Conservation (phyloP, 2,888 invertebrate genomes). For the Acholoe squamosa region DNA sequence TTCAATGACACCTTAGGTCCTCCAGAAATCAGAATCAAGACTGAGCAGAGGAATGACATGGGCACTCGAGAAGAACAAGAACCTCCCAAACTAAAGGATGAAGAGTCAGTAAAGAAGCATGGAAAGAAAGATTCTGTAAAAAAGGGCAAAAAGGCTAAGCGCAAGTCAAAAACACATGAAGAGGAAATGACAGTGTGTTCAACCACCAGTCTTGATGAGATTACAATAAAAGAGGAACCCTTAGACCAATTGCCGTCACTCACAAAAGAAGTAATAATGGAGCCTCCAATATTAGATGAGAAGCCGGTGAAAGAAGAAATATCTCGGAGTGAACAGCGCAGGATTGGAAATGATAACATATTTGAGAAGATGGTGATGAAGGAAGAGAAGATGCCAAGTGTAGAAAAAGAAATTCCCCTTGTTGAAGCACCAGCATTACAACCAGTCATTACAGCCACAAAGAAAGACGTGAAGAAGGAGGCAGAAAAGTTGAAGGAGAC, state of each 20-base stretch:
- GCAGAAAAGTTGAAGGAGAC: conserved; percentile 66
- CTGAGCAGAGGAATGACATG: neutral
- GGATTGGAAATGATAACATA: conserved; percentile 59
- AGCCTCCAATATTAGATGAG: neutral
- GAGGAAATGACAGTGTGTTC: conserved; percentile 22
- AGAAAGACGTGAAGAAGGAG: conserved; percentile 31
- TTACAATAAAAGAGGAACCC: conserved; percentile 15
- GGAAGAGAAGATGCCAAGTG: conserved; percentile 51
- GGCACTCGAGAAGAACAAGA: neutral
- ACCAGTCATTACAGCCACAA: conserved; percentile 1
- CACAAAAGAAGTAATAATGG: neutral
- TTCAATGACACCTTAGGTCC: conserved; percentile 34
- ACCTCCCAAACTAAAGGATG: conserved; percentile 9
- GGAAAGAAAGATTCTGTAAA: conserved; percentile 18
- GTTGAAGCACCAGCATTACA: conserved; percentile 14
- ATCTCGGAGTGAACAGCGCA: neutral
- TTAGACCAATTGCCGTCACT: conserved; percentile 32
- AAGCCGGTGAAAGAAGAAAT: conserved; percentile 1
- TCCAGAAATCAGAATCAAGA: conserved; percentile 20
- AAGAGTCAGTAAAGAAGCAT: neutral
- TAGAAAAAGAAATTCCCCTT: neutral
- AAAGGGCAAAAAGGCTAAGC: conserved; percentile 46
- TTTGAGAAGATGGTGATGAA: conserved; percentile 66
- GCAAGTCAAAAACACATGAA: neutral
- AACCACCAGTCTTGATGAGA: neutral